Evolutionary conservation across 2,888 invertebrate species (phyloP).

Genomic region (Bimastos eiseni): DNA sequence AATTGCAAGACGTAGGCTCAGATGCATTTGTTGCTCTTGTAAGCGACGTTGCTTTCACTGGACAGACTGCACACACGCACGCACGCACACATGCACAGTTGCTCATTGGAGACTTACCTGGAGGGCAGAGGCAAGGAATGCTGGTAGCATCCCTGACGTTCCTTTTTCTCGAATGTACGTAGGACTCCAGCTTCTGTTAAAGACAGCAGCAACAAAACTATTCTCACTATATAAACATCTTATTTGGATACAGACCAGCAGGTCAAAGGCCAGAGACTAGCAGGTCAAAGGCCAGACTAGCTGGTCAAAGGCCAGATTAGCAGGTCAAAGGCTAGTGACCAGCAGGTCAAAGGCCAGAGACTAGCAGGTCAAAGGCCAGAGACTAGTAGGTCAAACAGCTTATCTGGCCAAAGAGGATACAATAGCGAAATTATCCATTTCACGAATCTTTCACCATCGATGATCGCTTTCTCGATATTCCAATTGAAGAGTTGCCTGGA

Average conservation of each 20-base stretch:
- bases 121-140: not conserved
- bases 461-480: no score
- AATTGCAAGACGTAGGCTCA: not conserved
- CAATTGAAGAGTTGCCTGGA: no score
- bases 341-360: no score
- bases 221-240: slow-evolving; percentile 10
- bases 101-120: not conserved
- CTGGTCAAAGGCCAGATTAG: no score
- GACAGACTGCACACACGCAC: not conserved
- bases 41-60: not conserved
- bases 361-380: no score
- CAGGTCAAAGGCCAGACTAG: no score
- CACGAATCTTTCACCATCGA: no score
- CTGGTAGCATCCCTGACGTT: not conserved
- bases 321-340: no score
- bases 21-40: not conserved
- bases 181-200: not conserved
- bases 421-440: no score
- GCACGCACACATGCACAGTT: not conserved
- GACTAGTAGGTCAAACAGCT: no score
- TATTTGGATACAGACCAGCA: not conserved
- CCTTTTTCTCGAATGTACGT: not conserved
- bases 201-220: not conserved
- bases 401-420: no score
- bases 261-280: no score